Evolutionary conservation across 2,113 vertebrate genomes (phyloP).

Genomic region (Lepisosteus osseus): DNA sequence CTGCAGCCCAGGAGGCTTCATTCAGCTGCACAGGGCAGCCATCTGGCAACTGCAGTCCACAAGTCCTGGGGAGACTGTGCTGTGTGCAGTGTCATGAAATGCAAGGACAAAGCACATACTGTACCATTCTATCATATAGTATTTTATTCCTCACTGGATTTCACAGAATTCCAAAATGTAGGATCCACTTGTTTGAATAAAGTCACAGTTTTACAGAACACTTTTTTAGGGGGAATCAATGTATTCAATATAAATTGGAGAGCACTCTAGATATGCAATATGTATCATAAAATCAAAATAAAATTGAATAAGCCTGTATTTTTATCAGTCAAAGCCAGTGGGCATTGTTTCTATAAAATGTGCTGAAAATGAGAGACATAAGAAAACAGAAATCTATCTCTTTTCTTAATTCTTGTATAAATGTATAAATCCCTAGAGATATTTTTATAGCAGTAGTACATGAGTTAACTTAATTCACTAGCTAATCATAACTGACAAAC

Average conservation of each 20-base stretch:
- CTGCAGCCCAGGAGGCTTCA: constrained; percentile 2
- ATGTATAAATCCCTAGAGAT: too few species aligned
- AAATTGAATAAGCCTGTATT: background rate
- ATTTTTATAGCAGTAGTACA: too few species aligned
- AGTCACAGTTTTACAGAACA: too few species aligned
- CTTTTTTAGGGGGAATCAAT: too few species aligned
- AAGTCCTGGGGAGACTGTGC: background rate
- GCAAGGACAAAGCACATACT: background rate
- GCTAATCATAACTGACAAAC: constrained; percentile 47
- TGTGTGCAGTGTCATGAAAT: background rate
- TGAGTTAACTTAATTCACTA: constrained; percentile 35
- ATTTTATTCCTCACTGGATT: background rate
- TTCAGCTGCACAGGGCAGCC: background rate
- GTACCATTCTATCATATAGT: background rate
- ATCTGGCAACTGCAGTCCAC: background rate
- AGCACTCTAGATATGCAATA: too few species aligned
- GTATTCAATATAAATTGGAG: too few species aligned
- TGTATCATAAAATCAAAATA: too few species aligned
- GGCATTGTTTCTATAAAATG: too few species aligned
- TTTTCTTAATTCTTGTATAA: too few species aligned
- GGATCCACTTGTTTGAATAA: too few species aligned
- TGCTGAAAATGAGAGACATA: too few species aligned
- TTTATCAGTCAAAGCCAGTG: background rate
- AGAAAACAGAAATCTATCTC: too few species aligned
- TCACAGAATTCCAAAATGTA: background rate